Conservation (phyloP, 2,797 vertebrate species). For the Anas acuta region DNA sequence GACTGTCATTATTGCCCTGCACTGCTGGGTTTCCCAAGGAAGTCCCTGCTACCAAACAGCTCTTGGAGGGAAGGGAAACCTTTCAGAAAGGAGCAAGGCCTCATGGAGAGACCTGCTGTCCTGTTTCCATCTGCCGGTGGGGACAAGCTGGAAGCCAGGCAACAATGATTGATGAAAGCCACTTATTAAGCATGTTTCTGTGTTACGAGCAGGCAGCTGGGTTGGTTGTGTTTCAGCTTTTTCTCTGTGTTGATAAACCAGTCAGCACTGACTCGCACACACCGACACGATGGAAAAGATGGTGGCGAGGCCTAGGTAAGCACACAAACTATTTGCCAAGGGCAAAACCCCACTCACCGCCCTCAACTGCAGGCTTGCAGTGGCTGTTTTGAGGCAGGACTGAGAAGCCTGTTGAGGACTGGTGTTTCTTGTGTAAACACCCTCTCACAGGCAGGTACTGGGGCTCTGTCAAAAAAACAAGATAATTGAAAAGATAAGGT, state of each 20-base stretch:
- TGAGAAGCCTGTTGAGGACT: not conserved
- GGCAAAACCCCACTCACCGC: not conserved
- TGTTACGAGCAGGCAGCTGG: not conserved
- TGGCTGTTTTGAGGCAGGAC: not conserved
- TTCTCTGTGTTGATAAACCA: not conserved
- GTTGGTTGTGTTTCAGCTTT: not conserved
- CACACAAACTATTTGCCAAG: not conserved
- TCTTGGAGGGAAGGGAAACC: not conserved
- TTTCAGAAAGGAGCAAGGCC: not conserved
- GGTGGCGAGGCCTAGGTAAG: not conserved
- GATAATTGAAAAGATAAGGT: constrained; percentile 5
- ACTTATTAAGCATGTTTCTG: not conserved
- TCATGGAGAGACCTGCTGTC: not conserved
- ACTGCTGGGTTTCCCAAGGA: not conserved
- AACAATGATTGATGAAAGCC: not conserved
- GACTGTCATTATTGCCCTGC: accelerated
- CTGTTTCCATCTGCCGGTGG: not conserved
- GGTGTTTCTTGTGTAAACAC: not conserved
- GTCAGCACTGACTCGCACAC: not conserved
- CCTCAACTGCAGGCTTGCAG: not conserved
- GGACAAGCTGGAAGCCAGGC: not conserved
- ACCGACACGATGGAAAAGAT: not conserved
- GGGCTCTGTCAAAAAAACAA: not conserved
- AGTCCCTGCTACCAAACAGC: not conserved
- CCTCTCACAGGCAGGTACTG: not conserved